Percentiles rank a stretch among this genome's conserved stretches.
These are phyloP conservation scores for Tetragnatha montana DNA, from an alignment of 2,888 invertebrate species.

Conservation along the genomic window DNA sequence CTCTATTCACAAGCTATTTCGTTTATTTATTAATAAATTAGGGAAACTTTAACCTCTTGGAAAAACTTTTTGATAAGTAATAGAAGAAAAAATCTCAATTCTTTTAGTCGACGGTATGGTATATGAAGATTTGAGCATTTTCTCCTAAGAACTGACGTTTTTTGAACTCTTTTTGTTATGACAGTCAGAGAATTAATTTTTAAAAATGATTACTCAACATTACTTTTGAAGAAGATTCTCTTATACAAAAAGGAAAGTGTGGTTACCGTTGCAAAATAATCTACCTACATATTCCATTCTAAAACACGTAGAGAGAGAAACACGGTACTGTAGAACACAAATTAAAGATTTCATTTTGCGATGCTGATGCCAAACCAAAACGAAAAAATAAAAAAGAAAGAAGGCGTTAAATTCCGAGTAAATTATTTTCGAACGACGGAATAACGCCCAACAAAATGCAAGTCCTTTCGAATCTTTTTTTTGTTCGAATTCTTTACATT, in stretches of 20 bases:
- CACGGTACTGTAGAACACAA: neutral
- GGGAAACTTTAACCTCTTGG: no score
- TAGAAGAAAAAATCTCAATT: no score
- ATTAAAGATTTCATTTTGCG: neutral
- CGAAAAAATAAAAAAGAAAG: neutral
- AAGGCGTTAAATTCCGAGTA: conserved; percentile 1
- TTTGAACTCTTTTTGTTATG: no score
- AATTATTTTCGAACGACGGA: neutral
- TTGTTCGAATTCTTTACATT: conserved; percentile 5
- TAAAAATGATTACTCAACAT: no score
- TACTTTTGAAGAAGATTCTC: neutral
- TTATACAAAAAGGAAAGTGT: neutral
- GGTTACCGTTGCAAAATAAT: neutral
- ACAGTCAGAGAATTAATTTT: no score
- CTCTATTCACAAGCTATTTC: no score
- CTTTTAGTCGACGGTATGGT: no score
- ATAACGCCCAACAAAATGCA: neutral
- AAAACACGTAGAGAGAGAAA: neutral
- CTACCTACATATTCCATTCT: neutral
- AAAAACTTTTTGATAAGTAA: no score
- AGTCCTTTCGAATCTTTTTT: conserved; percentile 2
- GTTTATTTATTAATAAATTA: no score
- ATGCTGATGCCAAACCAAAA: conserved; percentile 3
- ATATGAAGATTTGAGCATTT: no score
- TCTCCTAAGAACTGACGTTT: no score